Evolutionary conservation across 2,797 vertebrate species (phyloP), one percentile per base, ranked within the genome.

Genomic region (Diglossa cyanea): DNA sequence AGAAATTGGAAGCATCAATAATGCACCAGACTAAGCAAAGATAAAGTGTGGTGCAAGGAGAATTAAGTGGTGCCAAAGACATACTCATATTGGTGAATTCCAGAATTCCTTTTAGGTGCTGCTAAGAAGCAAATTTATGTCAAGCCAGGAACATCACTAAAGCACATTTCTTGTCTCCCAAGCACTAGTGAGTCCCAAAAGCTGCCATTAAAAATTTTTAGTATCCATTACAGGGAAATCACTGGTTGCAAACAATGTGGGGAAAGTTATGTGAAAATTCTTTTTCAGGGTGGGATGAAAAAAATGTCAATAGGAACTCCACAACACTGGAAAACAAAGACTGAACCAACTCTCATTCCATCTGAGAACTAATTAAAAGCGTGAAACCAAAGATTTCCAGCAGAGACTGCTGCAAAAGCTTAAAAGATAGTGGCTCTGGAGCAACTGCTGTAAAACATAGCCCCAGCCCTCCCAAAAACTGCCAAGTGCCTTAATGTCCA

Each of bases 301-400:
- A 62, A 77, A 68, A 13, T 40, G 0, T 67, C 54, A 18, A 17
- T 78, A 82, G 53, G 50, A 89, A 55, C 42, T 83, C 42, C 58
- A 58, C 33, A 40, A 24, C 21, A 16, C n/a, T 72, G 82, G 70
- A 88, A 95, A 88, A 44, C 66, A 80, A 92, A 87, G 78, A 55
- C 37, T 0, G 0, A 47, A 88, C 42, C n/a, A 91, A 73, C 50
- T 71, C 45, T 77, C 24, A 72, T 58, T 55, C 58, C 6, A 7
- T 66, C 21, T 78, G 47, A 93, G 54, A 62, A 75, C 60, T 40
- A 86, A 87, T 39, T 86, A 51, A 30, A 87, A 93, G 87, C 1
- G 5, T 67, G 76, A 93, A 93, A 81, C 79, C 78, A 76, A 94
- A 91, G 66, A 18, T 91, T 93, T 91, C 76, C 91, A 94, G 93